Conservation (phyloP, 2,797 vertebrate genomes). For the Tragelaphus eurycerus region DNA sequence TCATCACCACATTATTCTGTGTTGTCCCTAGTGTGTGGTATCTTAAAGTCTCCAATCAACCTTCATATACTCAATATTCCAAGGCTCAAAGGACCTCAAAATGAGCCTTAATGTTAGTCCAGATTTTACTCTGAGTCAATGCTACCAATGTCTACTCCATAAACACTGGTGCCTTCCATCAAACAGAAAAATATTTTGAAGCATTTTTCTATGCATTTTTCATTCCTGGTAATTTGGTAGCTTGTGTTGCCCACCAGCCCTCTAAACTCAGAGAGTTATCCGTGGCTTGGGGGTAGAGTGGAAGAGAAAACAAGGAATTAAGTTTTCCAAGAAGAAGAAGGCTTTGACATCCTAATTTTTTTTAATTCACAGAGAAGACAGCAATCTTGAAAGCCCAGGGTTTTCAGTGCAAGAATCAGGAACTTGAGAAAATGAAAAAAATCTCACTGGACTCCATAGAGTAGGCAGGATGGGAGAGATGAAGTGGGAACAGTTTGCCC, state of each 20-base stretch:
- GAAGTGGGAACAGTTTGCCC: background rate
- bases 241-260: background rate
- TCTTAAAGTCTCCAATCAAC: background rate
- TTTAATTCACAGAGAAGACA: conserved; percentile 29
- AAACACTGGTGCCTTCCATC: background rate
- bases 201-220: background rate
- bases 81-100: background rate
- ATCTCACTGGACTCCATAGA: background rate
- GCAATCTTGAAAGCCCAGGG: background rate
- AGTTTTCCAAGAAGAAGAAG: background rate
- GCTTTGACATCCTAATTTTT: conserved; percentile 36
- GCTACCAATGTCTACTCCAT: background rate
- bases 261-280: background rate
- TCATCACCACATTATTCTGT: background rate
- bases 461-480: background rate
- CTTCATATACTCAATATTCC: background rate
- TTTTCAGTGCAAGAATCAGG: background rate
- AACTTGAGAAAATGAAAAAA: background rate
- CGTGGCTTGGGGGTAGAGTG: background rate
- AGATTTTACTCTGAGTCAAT: background rate
- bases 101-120: background rate
- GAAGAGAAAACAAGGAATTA: background rate
- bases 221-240: background rate
- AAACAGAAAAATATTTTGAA: background rate
- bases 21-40: background rate